A percentile compares a stretch with the other conserved stretches of the same genome.
Conservation (phyloP, 1,140 invertebrate species). For the Hycleus cichorii region DNA sequence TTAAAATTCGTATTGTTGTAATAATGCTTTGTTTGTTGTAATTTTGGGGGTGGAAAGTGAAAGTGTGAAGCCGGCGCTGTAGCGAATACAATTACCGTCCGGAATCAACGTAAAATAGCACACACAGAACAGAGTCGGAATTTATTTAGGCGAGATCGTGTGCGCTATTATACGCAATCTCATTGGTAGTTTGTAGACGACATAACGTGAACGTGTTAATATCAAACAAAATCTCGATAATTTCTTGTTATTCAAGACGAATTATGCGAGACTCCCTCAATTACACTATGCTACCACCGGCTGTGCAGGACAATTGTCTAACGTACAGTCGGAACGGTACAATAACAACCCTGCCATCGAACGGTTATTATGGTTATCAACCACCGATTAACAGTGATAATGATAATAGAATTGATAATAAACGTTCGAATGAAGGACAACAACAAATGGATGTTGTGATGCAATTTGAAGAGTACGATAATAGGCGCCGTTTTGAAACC, state of each 20-base stretch:
- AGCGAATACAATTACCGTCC: no score
- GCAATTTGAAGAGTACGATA: neutral
- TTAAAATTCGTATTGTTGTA: no score
- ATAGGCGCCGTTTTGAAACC: no score
- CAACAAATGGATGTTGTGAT: neutral
- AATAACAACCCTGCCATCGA: constrained; percentile 23
- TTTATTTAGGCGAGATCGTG: constrained; percentile 4
- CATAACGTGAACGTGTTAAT: neutral
- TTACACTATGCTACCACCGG: constrained; percentile 12
- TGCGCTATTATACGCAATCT: constrained; percentile 8
- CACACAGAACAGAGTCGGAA: neutral
- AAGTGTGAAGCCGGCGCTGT: no score
- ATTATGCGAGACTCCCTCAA: constrained; percentile 14
- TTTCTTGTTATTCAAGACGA: neutral
- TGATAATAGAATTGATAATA: constrained; percentile 3
- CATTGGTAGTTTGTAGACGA: constrained; percentile 1
- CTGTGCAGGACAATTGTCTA: constrained; percentile 11
- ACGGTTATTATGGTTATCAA: constrained; percentile 35
- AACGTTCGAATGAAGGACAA: neutral
- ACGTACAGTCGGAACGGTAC: neutral
- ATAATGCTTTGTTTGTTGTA: no score
- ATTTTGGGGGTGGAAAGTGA: no score
- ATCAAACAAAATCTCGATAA: neutral
- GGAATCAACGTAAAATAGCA: neutral
- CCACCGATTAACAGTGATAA: constrained; percentile 8